Conservation (phyloP, 1,140 invertebrate genomes). For the Drosophila lacertosa region DNA sequence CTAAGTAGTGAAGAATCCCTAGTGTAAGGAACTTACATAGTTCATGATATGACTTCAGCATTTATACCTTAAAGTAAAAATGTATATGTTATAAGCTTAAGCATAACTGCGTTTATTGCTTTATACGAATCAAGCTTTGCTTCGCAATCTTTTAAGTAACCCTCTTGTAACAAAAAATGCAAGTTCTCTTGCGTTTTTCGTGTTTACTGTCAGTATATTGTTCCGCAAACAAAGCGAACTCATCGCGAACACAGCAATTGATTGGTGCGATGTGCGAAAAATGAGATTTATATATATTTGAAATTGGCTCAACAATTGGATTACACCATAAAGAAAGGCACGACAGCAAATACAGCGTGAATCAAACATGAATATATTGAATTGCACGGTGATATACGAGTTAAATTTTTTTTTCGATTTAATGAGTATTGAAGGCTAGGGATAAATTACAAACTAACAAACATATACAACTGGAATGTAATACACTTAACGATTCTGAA, state of each 20-base stretch:
- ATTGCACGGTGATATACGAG: conserved; percentile 30
- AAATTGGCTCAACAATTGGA: conserved; percentile 35
- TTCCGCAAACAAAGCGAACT: conserved; percentile 62
- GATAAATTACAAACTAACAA: conserved; percentile 53
- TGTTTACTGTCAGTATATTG: conserved; percentile 56
- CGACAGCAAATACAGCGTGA: conserved; percentile 4
- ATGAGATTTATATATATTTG: conserved; percentile 17
- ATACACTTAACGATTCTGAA: conserved; percentile 41
- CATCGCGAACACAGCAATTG: conserved; percentile 55
- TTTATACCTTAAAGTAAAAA: too few relatives aligned
- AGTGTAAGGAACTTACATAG: too few relatives aligned
- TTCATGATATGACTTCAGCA: too few relatives aligned
- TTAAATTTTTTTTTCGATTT: conserved; percentile 25
- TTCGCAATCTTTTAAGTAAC: conserved; percentile 9
- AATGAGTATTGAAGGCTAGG: conserved; percentile 65
- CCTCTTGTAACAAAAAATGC: conserved; percentile 23
- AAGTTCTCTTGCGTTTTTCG: conserved; percentile 18
- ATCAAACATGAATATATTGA: conserved; percentile 33
- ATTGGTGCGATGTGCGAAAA: conserved; percentile 51
- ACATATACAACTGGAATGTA: conserved; percentile 71
- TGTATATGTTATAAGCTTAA: too few relatives aligned
- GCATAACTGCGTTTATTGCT: background rate
- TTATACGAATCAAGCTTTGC: background rate
- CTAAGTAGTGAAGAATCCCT: too few relatives aligned
- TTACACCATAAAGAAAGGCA: conserved; percentile 17